A percentile compares a stretch with the other conserved stretches of the same genome.
phyloP scores from a whole-genome alignment of 2,797 vertebrate genomes.

The Periophthalmus magnuspinnatus region DNA sequence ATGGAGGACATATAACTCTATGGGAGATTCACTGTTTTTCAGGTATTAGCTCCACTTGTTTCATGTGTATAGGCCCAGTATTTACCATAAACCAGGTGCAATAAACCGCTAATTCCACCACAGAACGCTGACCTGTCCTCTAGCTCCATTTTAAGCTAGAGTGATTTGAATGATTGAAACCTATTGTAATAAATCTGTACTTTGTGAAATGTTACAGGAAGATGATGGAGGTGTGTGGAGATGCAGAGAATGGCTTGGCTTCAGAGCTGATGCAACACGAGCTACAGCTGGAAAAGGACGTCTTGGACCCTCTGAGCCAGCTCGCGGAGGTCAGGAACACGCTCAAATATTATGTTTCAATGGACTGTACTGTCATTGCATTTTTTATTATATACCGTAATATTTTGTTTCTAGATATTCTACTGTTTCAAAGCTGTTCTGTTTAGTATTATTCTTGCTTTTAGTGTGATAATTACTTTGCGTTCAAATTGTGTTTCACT shows the following conservation, averaged over 20 bases:
- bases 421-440: not conserved
- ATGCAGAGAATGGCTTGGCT: constrained; percentile 91
- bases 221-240: constrained; percentile 94
- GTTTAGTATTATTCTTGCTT: constrained; percentile 7
- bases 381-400: not conserved
- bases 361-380: not conserved
- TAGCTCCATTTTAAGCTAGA: too few species aligned
- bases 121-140: too few species aligned
- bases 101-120: too few species aligned
- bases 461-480: too few species aligned
- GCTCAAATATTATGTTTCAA: not conserved
- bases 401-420: not conserved
- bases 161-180: too few species aligned
- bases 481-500: not conserved
- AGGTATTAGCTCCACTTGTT: too few species aligned
- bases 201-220: constrained; percentile 76
- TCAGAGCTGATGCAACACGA: constrained; percentile 92
- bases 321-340: constrained; percentile 86
- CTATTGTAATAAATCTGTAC: not conserved
- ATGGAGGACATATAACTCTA: too few species aligned
- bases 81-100: too few species aligned
- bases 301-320: constrained; percentile 88
- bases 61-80: too few species aligned
- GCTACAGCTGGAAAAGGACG: constrained; percentile 91
- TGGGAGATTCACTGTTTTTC: too few species aligned